These are phyloP conservation scores for Zaprionus lachaisei DNA, from an alignment of 1,140 invertebrate genomes.

Conservation along the genomic window DNA sequence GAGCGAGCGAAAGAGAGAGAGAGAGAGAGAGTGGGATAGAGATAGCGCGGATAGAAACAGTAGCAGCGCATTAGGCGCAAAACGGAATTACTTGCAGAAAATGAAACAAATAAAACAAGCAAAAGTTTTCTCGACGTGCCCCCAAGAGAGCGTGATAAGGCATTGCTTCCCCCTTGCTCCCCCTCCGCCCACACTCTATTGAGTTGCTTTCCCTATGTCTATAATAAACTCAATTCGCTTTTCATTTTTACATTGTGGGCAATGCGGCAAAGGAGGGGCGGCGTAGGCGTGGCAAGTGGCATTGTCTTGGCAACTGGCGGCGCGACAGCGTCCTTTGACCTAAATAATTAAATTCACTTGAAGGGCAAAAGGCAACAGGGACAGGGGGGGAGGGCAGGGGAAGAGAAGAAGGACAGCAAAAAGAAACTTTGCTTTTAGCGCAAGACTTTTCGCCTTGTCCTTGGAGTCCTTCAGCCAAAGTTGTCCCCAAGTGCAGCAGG, in stretches of 20 bases:
- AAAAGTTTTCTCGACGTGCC: conserved; percentile 58
- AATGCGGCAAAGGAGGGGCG: not conserved
- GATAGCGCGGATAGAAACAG: conserved; percentile 24
- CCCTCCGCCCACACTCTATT: conserved; percentile 6
- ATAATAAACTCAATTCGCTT: conserved; percentile 70
- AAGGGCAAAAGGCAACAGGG: conserved; percentile 11
- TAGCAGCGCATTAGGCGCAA: conserved; percentile 70
- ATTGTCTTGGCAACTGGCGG: conserved; percentile 74
- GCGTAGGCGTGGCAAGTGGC: conserved; percentile 51
- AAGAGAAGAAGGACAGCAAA: not conserved
- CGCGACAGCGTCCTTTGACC: conserved; percentile 70
- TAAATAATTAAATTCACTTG: conserved; percentile 80
- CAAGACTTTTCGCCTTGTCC: conserved; percentile 26
- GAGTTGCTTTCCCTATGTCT: conserved; percentile 49
- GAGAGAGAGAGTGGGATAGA: not conserved
- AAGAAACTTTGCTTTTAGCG: conserved; percentile 67
- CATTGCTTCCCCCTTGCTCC: not conserved
- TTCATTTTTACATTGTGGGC: conserved; percentile 33
- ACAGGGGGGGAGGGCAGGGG: not conserved
- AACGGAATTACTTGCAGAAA: conserved; percentile 69
- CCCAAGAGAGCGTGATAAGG: conserved; percentile 27
- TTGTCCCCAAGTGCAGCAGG: conserved; percentile 45
- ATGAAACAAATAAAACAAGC: conserved; percentile 69
- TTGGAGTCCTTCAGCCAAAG: conserved; percentile 37
- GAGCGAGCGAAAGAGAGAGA: not conserved